Evolutionary conservation across 2,113 vertebrate species (phyloP).

Genomic region (Otis tarda): DNA sequence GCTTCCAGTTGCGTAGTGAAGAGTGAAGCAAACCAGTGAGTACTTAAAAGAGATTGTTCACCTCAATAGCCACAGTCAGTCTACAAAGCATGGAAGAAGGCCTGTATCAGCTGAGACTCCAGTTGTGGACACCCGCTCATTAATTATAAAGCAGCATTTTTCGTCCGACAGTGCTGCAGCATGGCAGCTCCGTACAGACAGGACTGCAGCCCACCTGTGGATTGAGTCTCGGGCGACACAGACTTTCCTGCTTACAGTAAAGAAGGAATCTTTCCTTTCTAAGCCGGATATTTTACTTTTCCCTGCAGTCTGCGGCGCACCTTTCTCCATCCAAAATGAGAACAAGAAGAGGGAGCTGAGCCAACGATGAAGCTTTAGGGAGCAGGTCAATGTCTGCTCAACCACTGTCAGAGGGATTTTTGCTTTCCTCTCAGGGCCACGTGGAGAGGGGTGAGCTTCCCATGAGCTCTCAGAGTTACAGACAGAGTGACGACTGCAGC

Average conservation of each 20-base stretch:
- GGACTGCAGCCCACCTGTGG: not conserved
- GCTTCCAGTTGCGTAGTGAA: not conserved
- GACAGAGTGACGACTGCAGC: not conserved
- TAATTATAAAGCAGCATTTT: not conserved
- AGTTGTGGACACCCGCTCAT: not conserved
- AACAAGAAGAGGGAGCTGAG: not conserved
- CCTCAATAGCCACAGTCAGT: not conserved
- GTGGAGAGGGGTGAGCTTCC: not conserved
- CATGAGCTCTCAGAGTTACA: not conserved
- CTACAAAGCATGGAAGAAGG: not conserved
- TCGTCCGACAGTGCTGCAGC: not conserved
- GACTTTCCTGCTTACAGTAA: not conserved
- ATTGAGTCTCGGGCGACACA: not conserved
- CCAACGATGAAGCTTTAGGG: not conserved
- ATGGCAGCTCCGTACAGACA: not conserved
- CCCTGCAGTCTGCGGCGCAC: not conserved
- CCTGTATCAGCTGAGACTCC: not conserved
- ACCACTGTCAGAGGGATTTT: not conserved
- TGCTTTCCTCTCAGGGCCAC: not conserved
- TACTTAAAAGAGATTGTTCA: not conserved
- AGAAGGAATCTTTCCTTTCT: not conserved
- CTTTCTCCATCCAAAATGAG: not conserved
- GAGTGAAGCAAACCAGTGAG: not conserved
- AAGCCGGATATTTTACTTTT: not conserved
- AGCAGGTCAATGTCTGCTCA: not conserved